Base-by-base conservation (phyloP, 23 tunicate genomes). In the Phallusia fumigata region DNA sequence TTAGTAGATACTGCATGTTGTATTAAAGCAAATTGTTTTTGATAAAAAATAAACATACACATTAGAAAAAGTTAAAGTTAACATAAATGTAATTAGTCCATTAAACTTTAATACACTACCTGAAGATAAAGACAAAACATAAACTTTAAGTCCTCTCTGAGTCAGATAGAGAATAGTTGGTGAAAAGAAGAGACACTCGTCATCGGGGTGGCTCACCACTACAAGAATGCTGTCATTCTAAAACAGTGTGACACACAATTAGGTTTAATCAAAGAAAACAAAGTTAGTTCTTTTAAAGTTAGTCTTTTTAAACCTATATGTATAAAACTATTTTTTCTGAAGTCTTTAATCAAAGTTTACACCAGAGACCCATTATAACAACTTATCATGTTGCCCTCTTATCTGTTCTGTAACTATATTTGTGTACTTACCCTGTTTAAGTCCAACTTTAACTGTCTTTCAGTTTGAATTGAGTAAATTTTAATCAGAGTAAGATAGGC, bases 141-240 rank as follows among this genome's bases (percentile, higher is more conserved):
- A 74, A 28, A 93, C 93, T 5, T 75, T 35, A 0, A 88, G 21
- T 51, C 65, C 73, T 64, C 76, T 88, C 19, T 84, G 40, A 32
- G 32, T 75, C 36, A 93, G 75, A 78, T 88, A 80, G 19, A 79
- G 76, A 35, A 93, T 44, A 18, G 97, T 93, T 47, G 97, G 97
- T 11, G 90, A 77, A 51, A 93, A 93, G 65, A 93, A 93, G 75
- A 93, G 65, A 73, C 97, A 88, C 77, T 93, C 97, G 76, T 93
- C 97, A 81, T 93, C 97, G 30, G 97, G 97, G 65, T 93, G 97
- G 64, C 90, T 82, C 3, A 83, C 80, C 18, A 93, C 93, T 0
- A 93, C 76, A 22, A 93, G 49, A 15, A 79, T 93, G 19, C 45
- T 88, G 87, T 83, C 83, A 76, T 33, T 76, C 58, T 51, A 18